Base-by-base conservation (phyloP, 2,113 vertebrate genomes). In the Channa argus region DNA sequence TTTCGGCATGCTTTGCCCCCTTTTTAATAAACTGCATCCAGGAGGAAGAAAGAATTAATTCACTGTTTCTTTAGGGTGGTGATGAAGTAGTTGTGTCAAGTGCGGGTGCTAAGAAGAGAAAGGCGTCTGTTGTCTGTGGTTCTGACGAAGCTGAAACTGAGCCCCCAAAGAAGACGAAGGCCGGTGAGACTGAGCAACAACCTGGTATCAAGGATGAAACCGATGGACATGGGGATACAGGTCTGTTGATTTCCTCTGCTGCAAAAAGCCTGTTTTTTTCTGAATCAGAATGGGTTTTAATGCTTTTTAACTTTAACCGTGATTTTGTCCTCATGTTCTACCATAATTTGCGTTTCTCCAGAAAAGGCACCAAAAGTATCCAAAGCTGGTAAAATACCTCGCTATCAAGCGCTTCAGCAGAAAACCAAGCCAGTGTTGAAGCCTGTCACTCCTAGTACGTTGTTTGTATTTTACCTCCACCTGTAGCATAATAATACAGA, bases 391-490 rank as follows among this genome's bases (percentile, higher is more conserved):
- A 96, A 91, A 88, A 96, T 95, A 64, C 92, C 95, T 67, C 71
- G 88, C 4, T 49, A 49, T 15, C 82, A 34, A 45, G 76, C 89
- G 12, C 61, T 14, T 15, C 89, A 65, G 89, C 91, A 86, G 63
- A 93, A 79, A 66, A 87, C 33, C 53, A 96, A 87, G 80, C 71
- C 14, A 6, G 60, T 79, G 76, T 34, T 89, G 62, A 91, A 92
- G 80, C 87, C 90, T 0, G 85, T 88, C 36, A 99, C 97, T 24
- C 97, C 97, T 8, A 97, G 98, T 99, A 96, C 94, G 95, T 66
- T 33, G 0, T 53, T 1, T 55, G 1, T 36, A 33, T 5, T 39
- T 10, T 6, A 24, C 24, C 24, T 24, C 24, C 24, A 24, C 24
- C 24, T 24, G 24, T 24, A 24, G 24, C 2, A 12, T 2, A 1